A percentile compares a stretch with the other conserved stretches of the same genome.
These are phyloP conservation scores for Lasioglossum leucozonium DNA, from an alignment of 2,888 invertebrate genomes.

Conservation along the genomic window DNA sequence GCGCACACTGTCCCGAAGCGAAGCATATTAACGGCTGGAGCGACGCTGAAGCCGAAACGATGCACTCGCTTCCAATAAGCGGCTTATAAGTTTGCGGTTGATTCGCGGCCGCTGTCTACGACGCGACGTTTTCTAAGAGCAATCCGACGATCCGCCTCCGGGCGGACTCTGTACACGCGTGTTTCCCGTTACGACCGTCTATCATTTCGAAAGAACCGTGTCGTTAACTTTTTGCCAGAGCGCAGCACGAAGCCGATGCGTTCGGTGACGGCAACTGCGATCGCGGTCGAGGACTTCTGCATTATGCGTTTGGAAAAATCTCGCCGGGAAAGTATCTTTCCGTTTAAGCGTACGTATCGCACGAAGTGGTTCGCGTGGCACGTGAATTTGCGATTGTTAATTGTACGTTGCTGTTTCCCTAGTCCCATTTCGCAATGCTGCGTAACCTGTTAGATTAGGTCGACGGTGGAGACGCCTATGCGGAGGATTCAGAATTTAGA, in stretches of 20 bases:
- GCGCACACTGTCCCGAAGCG: slow-evolving; percentile 29
- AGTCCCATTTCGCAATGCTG: background rate
- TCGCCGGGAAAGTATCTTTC: background rate
- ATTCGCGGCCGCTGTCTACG: slow-evolving; percentile 17
- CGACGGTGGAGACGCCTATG: background rate
- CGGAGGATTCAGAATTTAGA: background rate
- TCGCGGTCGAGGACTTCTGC: background rate
- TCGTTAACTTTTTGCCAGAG: background rate
- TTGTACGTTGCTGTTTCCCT: background rate
- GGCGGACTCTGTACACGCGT: background rate
- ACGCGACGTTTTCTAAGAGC: background rate
- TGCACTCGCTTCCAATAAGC: slow-evolving; percentile 48
- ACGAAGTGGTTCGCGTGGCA: background rate
- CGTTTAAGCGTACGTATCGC: background rate
- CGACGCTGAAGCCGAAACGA: slow-evolving; percentile 10
- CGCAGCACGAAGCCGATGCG: background rate
- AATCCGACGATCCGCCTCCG: background rate
- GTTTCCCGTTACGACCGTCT: background rate
- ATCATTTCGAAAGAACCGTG: background rate
- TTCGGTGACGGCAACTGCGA: background rate
- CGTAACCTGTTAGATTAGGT: background rate
- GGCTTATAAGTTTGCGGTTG: slow-evolving; percentile 40
- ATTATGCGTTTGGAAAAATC: background rate
- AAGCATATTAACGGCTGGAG: slow-evolving; percentile 52
- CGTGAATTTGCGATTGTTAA: background rate